Conservation (phyloP, 2,888 invertebrate genomes). For the Suillia variegata region DNA sequence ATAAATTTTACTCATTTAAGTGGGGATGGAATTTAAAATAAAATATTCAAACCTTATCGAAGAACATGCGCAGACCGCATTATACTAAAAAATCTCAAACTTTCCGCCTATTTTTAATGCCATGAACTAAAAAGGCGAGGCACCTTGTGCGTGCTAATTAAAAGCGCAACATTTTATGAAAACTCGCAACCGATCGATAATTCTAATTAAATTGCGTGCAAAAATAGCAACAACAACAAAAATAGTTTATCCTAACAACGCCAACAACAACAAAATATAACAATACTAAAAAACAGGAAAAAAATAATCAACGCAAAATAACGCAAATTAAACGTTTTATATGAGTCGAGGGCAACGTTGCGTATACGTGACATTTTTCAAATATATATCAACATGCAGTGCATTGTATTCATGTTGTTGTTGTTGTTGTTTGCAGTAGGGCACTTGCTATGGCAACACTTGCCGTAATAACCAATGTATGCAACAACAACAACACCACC, state of each 20-base stretch:
- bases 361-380: conserved; percentile 29
- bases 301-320: not conserved
- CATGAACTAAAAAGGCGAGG: too few relatives aligned
- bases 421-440: conserved; percentile 9
- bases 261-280: too few relatives aligned
- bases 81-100: too few relatives aligned
- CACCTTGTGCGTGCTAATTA: too few relatives aligned
- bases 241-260: too few relatives aligned
- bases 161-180: conserved; percentile 39
- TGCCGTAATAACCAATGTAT: not conserved
- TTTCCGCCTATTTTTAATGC: too few relatives aligned
- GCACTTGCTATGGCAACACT: conserved; percentile 22
- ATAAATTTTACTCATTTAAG: too few relatives aligned
- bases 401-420: conserved; percentile 1
- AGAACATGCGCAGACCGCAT: too few relatives aligned
- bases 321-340: conserved; percentile 1
- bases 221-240: conserved; percentile 13
- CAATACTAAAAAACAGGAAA: not conserved
- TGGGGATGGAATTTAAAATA: too few relatives aligned
- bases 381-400: conserved; percentile 16
- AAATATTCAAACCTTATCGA: too few relatives aligned
- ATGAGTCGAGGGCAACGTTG: not conserved
- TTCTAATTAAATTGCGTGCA: conserved; percentile 50
- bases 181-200: conserved; percentile 45
- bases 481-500: not conserved